Percentiles rank a stretch among this genome's conserved stretches.
These are phyloP conservation scores for Diacarnus erythraeanus DNA, from an alignment of 37 sponge, comb jelly and placozoan species.

Conservation along the genomic window DNA sequence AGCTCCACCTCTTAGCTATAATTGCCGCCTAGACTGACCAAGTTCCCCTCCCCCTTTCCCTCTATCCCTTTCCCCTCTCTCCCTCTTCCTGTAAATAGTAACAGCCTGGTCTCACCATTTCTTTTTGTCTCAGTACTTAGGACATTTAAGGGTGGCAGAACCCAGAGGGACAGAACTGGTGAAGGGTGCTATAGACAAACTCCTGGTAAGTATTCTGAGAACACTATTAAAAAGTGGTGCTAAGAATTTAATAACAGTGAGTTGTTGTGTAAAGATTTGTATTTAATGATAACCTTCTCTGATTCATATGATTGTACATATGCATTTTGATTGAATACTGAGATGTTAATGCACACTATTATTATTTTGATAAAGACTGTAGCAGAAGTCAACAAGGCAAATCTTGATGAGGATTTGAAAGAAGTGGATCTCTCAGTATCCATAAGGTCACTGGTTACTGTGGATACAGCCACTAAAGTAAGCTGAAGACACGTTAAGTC, in stretches of 20 bases:
- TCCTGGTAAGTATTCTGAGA: slow-evolving; percentile 21
- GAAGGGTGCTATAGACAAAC: slow-evolving; percentile 7
- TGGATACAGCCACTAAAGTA: slow-evolving; percentile 24
- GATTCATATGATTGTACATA: too few species aligned
- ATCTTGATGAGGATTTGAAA: slow-evolving; percentile 2
- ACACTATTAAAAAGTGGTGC: too few species aligned
- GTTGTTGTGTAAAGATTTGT: too few species aligned
- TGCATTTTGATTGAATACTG: too few species aligned
- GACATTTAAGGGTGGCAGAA: slow-evolving; percentile 14
- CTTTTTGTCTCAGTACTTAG: slow-evolving; percentile 32
- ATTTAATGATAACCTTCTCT: too few species aligned
- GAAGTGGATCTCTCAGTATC: slow-evolving; percentile 32
- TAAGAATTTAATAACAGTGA: too few species aligned
- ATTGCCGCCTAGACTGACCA: too few species aligned
- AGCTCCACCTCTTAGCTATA: too few species aligned
- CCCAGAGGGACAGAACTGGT: slow-evolving; percentile 1
- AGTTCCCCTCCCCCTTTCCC: too few species aligned
- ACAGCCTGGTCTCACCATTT: too few species aligned
- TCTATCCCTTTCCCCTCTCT: too few species aligned
- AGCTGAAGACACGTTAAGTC: background rate
- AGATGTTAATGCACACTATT: background rate
- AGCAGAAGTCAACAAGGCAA: slow-evolving; percentile 1
- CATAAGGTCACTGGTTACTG: background rate
- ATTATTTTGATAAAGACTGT: background rate
- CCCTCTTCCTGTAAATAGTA: too few species aligned